These are phyloP conservation scores for Protobothrops flavoviridis DNA, from an alignment of 2,113 vertebrate species.

Conservation along the genomic window DNA sequence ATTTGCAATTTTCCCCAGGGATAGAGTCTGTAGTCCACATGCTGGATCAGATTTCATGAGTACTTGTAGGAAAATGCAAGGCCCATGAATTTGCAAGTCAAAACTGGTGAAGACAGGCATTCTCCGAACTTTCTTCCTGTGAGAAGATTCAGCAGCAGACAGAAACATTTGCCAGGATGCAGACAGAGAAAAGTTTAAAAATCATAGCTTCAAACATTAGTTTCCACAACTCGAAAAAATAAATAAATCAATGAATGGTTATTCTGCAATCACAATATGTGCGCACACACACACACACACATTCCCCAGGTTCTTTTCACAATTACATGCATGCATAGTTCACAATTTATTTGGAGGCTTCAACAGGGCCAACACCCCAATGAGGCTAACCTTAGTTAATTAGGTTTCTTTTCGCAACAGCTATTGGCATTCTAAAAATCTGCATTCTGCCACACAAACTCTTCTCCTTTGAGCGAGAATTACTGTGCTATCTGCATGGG, in stretches of 20 bases:
- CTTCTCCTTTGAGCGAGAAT: fast-evolving
- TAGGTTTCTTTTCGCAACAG: not conserved
- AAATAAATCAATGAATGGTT: not conserved
- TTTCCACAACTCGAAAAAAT: not conserved
- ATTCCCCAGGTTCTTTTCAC: not conserved
- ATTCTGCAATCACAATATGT: not conserved
- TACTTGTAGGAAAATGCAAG: conserved; percentile 73
- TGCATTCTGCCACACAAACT: fast-evolving
- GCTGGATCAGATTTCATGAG: conserved; percentile 76
- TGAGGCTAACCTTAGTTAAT: not conserved
- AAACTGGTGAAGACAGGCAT: conserved; percentile 67
- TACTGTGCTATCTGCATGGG: not conserved
- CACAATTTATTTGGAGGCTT: not conserved
- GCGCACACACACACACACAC: too few species aligned
- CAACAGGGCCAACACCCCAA: not conserved
- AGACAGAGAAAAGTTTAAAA: conserved; percentile 31
- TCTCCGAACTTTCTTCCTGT: conserved; percentile 38
- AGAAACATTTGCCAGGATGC: conserved; percentile 59
- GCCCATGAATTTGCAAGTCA: conserved; percentile 76
- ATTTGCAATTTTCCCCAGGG: conserved; percentile 76
- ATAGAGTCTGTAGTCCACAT: conserved; percentile 71
- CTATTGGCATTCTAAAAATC: not conserved
- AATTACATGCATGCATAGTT: not conserved
- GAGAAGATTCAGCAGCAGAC: conserved; percentile 33
- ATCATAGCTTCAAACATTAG: conserved; percentile 41